Percentiles rank a stretch among this genome's conserved stretches.
phyloP scores from a whole-genome alignment of 1,140 invertebrate genomes.

The Hyles vespertilio region DNA sequence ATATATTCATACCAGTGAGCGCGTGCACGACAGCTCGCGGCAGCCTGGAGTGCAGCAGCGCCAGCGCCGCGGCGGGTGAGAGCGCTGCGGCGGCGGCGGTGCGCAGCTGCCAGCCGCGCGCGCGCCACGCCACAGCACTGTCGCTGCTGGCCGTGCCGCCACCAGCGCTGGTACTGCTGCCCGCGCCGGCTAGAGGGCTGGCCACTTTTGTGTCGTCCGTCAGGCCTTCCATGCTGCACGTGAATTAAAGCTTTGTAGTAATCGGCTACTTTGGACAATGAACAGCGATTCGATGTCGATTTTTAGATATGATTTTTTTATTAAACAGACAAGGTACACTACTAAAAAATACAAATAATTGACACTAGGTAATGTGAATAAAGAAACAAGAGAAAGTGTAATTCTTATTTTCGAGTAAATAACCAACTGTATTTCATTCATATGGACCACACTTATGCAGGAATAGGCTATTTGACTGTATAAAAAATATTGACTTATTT shows the following conservation, averaged over 20 bases:
- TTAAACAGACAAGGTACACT: too few relatives aligned
- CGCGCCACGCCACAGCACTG: slow-evolving; percentile 68
- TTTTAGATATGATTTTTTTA: too few relatives aligned
- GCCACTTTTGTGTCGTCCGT: slow-evolving; percentile 84
- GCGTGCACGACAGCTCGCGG: slow-evolving; percentile 70
- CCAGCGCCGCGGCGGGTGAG: slow-evolving; percentile 83
- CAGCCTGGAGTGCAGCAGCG: slow-evolving; percentile 86
- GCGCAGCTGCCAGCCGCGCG: slow-evolving; percentile 79
- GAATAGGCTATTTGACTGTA: too few relatives aligned
- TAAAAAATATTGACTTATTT: too few relatives aligned
- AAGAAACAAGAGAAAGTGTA: too few relatives aligned
- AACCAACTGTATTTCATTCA: too few relatives aligned
- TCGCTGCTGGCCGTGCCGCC: slow-evolving; percentile 33
- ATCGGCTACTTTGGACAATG: too few relatives aligned
- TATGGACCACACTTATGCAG: too few relatives aligned
- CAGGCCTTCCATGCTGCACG: slow-evolving; percentile 71
- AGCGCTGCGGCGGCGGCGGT: slow-evolving; percentile 86
- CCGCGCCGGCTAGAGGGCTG: slow-evolving; percentile 69
- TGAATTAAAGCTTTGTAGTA: not conserved
- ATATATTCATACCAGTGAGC: slow-evolving; percentile 36
- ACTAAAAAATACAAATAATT: too few relatives aligned
- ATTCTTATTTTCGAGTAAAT: too few relatives aligned
- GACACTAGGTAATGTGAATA: too few relatives aligned
- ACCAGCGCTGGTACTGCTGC: slow-evolving; percentile 32
- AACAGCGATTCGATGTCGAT: too few relatives aligned